Conservation (phyloP, 1,140 invertebrate species). For the Ephestia elutella region DNA sequence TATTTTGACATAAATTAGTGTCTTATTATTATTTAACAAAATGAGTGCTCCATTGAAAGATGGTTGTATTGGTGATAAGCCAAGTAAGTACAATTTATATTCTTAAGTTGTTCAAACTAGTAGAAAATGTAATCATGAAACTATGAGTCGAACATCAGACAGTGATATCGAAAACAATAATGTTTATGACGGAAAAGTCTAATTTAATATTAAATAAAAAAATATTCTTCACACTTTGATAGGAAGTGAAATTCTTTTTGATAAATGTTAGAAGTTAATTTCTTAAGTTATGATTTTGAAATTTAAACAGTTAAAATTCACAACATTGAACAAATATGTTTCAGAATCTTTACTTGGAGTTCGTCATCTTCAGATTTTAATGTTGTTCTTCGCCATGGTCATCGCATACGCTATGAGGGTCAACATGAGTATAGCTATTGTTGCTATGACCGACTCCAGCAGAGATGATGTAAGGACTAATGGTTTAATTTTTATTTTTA, state of each 20-base stretch:
- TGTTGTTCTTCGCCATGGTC: neutral
- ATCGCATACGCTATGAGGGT: constrained; percentile 50
- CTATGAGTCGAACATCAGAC: too few species aligned
- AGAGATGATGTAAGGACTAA: constrained; percentile 14
- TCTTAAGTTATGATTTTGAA: too few species aligned
- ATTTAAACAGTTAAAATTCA: neutral
- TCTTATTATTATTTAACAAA: neutral
- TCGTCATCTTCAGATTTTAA: neutral
- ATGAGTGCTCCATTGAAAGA: neutral
- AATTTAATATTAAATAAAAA: too few species aligned
- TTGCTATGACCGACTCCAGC: constrained; percentile 77
- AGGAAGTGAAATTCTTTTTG: too few species aligned
- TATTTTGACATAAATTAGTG: too few species aligned
- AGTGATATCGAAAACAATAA: too few species aligned
- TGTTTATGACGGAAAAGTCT: too few species aligned
- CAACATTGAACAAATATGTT: neutral
- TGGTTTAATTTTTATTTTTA: too few species aligned
- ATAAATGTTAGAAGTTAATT: too few species aligned
- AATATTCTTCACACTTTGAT: too few species aligned
- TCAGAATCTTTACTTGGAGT: neutral
- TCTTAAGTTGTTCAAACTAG: neutral
- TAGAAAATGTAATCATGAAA: neutral
- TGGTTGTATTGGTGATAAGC: neutral
- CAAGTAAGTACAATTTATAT: neutral
- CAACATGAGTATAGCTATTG: constrained; percentile 79